A percentile compares a stretch with the other conserved stretches of the same genome.
Evolutionary conservation across 2,797 vertebrate genomes (phyloP).

Genomic region (Acrossocheilus fasciatus): DNA sequence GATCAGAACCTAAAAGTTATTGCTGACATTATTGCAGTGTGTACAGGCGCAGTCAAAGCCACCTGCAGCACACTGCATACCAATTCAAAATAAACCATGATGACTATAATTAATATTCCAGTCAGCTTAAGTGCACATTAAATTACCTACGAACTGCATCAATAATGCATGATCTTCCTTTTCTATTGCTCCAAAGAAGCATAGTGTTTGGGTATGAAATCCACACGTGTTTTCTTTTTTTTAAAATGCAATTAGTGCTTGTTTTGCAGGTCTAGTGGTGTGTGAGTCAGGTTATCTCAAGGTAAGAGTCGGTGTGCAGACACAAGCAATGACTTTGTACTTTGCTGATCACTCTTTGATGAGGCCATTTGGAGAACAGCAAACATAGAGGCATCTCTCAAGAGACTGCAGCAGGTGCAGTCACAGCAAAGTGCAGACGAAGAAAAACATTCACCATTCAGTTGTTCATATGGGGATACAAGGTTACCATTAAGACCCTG

Average conservation of each 20-base stretch:
- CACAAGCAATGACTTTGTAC: slow-evolving; percentile 46
- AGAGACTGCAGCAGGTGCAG: slow-evolving; percentile 47
- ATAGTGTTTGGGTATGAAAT: slow-evolving; percentile 13
- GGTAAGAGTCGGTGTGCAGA: slow-evolving; percentile 23
- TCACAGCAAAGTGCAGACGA: background rate
- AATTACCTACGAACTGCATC: slow-evolving; percentile 23
- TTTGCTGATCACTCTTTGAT: slow-evolving; percentile 31
- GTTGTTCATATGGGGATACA: background rate
- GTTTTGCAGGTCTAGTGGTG: background rate
- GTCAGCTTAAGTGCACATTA: slow-evolving; percentile 28
- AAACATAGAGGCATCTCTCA: slow-evolving; percentile 32
- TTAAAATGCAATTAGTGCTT: slow-evolving; percentile 21
- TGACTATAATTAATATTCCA: slow-evolving; percentile 38
- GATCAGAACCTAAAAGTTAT: slow-evolving; percentile 20
- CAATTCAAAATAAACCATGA: slow-evolving; percentile 34
- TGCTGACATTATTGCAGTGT: slow-evolving; percentile 7
- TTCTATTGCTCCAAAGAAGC: slow-evolving; percentile 11
- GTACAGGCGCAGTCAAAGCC: slow-evolving; percentile 15
- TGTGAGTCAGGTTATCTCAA: slow-evolving; percentile 29
- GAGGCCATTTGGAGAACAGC: slow-evolving; percentile 43
- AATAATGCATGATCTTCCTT: slow-evolving; percentile 36
- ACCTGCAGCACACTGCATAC: slow-evolving; percentile 38
- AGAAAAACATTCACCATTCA: slow-evolving; percentile 4
- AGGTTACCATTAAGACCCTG: background rate
- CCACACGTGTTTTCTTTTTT: background rate